A percentile compares a stretch with the other conserved stretches of the same genome.
These are phyloP conservation scores for Chionis minor DNA, from an alignment of 2,113 vertebrate species.

Conservation along the genomic window DNA sequence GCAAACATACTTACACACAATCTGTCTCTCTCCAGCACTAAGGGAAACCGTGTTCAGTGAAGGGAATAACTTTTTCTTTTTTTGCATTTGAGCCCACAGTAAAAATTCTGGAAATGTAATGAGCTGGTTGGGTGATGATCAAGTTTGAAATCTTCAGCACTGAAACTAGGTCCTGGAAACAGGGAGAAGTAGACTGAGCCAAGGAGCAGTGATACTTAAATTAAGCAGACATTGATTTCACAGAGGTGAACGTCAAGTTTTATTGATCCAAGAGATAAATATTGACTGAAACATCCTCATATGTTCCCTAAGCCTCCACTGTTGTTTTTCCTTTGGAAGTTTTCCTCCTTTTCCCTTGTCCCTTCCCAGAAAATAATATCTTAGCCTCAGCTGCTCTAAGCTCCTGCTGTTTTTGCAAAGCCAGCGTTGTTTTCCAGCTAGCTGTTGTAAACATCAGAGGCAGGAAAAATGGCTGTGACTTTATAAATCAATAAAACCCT, in stretches of 20 bases:
- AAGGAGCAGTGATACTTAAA: background rate
- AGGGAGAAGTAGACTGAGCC: background rate
- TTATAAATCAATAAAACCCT: constrained; percentile 31
- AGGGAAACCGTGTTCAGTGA: background rate
- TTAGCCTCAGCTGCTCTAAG: background rate
- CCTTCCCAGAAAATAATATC: background rate
- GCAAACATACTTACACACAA: background rate
- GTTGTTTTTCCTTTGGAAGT: background rate
- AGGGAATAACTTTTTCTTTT: background rate
- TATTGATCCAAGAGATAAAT: constrained; percentile 6
- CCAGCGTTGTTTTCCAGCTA: background rate
- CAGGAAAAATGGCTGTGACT: constrained; percentile 13
- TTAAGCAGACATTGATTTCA: background rate
- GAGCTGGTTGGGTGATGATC: background rate
- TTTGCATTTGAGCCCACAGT: background rate
- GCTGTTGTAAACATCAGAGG: background rate
- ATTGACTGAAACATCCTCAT: background rate
- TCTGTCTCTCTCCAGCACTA: background rate
- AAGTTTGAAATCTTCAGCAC: background rate
- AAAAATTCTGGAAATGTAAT: background rate
- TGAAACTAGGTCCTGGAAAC: background rate
- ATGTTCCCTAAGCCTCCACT: background rate
- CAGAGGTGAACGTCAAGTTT: constrained; percentile 1
- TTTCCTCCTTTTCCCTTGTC: background rate
- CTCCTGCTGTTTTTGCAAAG: background rate